Conservation (phyloP, 2,797 vertebrate genomes). For the Melanotaenia trifasciata region DNA sequence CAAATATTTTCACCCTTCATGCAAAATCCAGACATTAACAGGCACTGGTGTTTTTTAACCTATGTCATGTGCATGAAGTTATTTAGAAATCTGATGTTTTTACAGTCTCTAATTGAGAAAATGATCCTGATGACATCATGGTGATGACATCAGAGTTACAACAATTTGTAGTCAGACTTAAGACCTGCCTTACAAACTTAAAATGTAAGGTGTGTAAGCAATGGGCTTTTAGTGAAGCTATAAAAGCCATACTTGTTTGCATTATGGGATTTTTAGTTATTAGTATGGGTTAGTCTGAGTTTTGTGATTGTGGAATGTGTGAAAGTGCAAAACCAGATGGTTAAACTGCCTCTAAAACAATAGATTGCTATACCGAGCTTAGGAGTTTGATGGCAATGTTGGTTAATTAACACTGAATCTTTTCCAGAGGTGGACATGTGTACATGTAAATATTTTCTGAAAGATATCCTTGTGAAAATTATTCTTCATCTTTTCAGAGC, state of each 20-base stretch:
- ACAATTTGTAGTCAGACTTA: background rate
- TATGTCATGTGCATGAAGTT: background rate
- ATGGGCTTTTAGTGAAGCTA: background rate
- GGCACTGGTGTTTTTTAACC: too few species aligned
- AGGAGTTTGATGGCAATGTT: background rate
- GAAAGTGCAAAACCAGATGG: background rate
- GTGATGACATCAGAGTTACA: background rate
- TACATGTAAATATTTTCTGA: background rate
- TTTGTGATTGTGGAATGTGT: background rate
- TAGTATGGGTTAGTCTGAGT: background rate
- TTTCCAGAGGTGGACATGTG: background rate
- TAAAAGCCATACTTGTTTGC: background rate
- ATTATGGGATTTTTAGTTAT: background rate
- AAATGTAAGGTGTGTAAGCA: background rate
- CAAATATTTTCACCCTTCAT: background rate
- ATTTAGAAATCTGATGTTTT: background rate
- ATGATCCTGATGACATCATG: background rate
- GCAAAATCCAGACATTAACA: background rate
- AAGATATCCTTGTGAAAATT: slow-evolving; percentile 15
- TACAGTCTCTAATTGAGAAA: background rate
- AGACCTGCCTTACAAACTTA: background rate
- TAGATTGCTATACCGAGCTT: too few species aligned
- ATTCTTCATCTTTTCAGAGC: slow-evolving; percentile 82
- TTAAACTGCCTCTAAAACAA: background rate
- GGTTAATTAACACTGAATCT: background rate